Base-by-base conservation (phyloP, 2,113 vertebrate species). In the Burhinus bistriatus region DNA sequence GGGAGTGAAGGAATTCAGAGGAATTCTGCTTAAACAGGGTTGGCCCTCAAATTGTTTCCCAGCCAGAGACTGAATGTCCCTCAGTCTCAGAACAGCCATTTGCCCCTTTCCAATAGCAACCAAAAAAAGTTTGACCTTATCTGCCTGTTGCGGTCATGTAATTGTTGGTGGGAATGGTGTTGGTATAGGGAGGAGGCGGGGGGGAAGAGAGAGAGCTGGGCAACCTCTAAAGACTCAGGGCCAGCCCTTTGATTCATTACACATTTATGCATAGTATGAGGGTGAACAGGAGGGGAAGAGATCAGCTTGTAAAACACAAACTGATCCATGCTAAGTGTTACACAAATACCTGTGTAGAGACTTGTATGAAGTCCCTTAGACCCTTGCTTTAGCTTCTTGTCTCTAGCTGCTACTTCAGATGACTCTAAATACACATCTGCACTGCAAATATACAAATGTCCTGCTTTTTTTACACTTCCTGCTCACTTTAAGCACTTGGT, bases 251-350 rank as follows among this genome's bases (percentile, higher is more conserved):
- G 44, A 55, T 80, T 83, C 34, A 18, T 88, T 85, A 64, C 5
- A 15, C 5, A 51, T 71, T 11, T 5, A 32, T 25, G 6, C 16
- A 12, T 32, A 64, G 4, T 42, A 12, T 57, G 13, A 71, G 10
- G 9, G 5, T 19, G 27, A 47, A 36, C 0, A 0, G 32, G 15
- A 75, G 3, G 3, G 22, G 11, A 78, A 32, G 30, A 9, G 13
- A 78, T 13, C 6, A 49, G 7, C 40, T 79, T 65, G 26, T 3
- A 61, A 62, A 65, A 36, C 26, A 32, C 26, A 8, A 82, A 86
- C 13, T 59, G 32, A 65, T 29, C 23, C 9, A 19, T 38, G 13
- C 12, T 51, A 25, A 58, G 11, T 45, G 8, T 83, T 75, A 34
- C 12, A 15, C 22, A 38, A 59, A 29, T 79, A 40, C 34, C 77